phyloP scores from a whole-genome alignment of 2,888 invertebrate genomes.

The Psylliodes chrysocephalus region DNA sequence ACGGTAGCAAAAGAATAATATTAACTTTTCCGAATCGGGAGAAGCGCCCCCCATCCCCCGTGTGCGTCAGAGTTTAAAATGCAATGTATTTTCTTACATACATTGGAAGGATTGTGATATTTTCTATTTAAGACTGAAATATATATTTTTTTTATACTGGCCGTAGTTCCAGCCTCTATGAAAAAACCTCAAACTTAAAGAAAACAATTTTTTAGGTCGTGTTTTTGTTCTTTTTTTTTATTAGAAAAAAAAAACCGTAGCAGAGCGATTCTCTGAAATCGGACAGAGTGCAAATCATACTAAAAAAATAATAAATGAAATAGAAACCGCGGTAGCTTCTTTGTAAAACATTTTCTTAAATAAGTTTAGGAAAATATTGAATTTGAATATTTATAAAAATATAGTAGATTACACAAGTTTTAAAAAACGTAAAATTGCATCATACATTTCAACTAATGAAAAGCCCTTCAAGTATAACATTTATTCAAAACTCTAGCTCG shows the following conservation, averaged over 20 bases:
- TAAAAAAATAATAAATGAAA: slow-evolving; percentile 26
- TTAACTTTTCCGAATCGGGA: slow-evolving; percentile 62
- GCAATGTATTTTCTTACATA: slow-evolving; percentile 49
- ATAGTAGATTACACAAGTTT: too few species aligned
- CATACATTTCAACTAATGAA: too few species aligned
- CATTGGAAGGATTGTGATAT: slow-evolving; percentile 66
- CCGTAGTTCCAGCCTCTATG: slow-evolving; percentile 36
- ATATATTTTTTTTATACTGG: slow-evolving; percentile 61
- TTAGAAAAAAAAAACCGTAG: slow-evolving; percentile 35
- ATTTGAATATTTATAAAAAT: too few species aligned
- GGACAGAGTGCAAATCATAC: slow-evolving; percentile 56
- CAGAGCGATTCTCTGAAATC: slow-evolving; percentile 60
- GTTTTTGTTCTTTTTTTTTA: slow-evolving; percentile 38
- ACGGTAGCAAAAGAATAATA: slow-evolving; percentile 65
- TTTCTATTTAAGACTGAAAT: slow-evolving; percentile 67
- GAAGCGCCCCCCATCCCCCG: slow-evolving; percentile 59
- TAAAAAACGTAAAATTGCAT: too few species aligned
- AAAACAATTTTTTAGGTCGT: slow-evolving; percentile 37
- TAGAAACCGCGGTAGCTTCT: too few species aligned
- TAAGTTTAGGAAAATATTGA: too few species aligned
- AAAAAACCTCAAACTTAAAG: slow-evolving; percentile 40
- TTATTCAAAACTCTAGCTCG: too few species aligned
- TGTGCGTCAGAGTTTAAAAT: slow-evolving; percentile 35
- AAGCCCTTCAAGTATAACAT: too few species aligned
- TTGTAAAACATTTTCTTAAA: too few species aligned